Base-by-base conservation (phyloP, 1,140 invertebrate genomes). In the Drosophila willistoni region DNA sequence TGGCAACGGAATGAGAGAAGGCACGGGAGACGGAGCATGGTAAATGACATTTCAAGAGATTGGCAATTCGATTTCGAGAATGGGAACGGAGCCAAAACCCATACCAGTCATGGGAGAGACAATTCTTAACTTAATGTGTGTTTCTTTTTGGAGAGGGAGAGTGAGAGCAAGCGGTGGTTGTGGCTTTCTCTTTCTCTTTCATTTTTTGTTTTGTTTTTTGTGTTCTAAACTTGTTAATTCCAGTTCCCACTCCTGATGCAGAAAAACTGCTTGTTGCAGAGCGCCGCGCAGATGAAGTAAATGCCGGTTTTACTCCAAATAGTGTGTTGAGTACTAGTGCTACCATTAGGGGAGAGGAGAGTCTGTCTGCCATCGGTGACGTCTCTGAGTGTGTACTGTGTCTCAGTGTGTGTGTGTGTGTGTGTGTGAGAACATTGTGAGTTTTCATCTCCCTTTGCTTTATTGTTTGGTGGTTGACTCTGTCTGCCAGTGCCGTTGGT, bases 231-330 rank as follows among this genome's bases (percentile, higher is more conserved):
- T 75, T 54, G 77, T 75, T 42, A 78, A 74, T 60, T 56, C 64
- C 61, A 68, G 56, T 61, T 87, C 74, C 72, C 71, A 77, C 82
- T 86, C 81, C 81, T 83, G 81, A 51, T 80, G 81, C 79, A 81
- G 73, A 76, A 64, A 62, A 42, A 9, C 34, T 57, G 29, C 69
- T 47, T 61, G 69, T 65, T 81, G 73, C 66, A 82, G 84, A 86
- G 84, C 84, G 83, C 76, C 85, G 84, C 79, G 85, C 81, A 90
- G 56, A 39, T 59, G 34, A 89, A 74, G 68, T 70, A 77, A 87
- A 89, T 89, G 84, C 84, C 84, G 84, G 84, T 81, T 89, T 64
- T 7, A 17, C 56, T 59, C 34, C 34, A 71, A 57, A 55, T 66
- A 19, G 25, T 60, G 77, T 76, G 68, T 29, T 82, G 75, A 68